phyloP scores from a whole-genome alignment of 1,140 invertebrate species.

The Lepeophtheirus salmonis region DNA sequence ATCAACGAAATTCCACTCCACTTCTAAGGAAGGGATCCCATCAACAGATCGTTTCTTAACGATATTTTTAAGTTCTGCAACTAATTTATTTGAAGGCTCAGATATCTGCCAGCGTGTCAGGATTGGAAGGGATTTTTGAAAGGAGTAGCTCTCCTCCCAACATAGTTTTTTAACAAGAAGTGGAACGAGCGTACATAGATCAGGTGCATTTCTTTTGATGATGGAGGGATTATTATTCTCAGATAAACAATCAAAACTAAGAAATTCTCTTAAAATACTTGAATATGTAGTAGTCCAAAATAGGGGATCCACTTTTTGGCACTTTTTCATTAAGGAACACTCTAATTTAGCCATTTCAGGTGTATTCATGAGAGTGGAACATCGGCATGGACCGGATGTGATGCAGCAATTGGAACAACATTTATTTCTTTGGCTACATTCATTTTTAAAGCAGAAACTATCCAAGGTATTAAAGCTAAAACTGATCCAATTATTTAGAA shows the following conservation, averaged over 20 bases:
- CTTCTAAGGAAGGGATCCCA: constrained; percentile 44
- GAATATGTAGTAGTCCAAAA: constrained; percentile 28
- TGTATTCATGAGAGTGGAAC: not conserved
- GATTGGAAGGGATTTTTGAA: constrained; percentile 54
- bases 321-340: not conserved
- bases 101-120: constrained; percentile 46
- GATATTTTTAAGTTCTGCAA: constrained; percentile 33
- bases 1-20: constrained; percentile 33
- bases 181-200: constrained; percentile 1
- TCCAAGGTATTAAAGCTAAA: not conserved
- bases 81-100: constrained; percentile 22
- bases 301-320: not conserved
- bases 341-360: not conserved
- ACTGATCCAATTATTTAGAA: constrained; percentile 28
- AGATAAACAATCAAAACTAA: constrained; percentile 33
- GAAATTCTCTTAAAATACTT: constrained; percentile 52
- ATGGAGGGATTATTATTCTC: constrained; percentile 24
- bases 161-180: constrained; percentile 40
- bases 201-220: constrained; percentile 32
- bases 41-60: constrained; percentile 40
- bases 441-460: not conserved
- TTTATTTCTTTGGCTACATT: not conserved
- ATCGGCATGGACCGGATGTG: not conserved
- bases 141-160: constrained; percentile 53
- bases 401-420: not conserved